Conservation (phyloP, 1,140 invertebrate species). For the Micrasema longulum region DNA sequence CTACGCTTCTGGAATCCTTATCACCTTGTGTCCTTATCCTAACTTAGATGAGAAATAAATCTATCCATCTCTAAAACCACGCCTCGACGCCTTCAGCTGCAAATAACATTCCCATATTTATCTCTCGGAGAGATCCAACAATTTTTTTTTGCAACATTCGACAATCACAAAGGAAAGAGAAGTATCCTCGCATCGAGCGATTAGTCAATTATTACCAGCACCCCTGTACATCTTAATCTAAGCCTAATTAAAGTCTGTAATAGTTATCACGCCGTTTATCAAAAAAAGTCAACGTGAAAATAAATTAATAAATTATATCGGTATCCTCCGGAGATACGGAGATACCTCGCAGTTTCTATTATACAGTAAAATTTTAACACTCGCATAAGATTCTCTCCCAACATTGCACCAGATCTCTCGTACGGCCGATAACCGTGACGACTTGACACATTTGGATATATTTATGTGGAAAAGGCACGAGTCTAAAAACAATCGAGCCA, state of each 20-base stretch:
- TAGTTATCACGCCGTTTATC: conserved; percentile 25
- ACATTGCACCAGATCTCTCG: conserved; percentile 1
- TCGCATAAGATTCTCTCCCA: conserved; percentile 17
- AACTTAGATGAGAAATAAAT: conserved; percentile 24
- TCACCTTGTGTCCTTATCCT: conserved; percentile 47
- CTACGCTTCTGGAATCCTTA: conserved; percentile 39
- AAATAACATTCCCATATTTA: conserved; percentile 33
- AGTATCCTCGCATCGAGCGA: conserved; percentile 3
- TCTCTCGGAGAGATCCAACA: conserved; percentile 31
- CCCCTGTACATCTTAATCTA: conserved; percentile 26
- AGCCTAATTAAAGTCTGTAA: conserved; percentile 26
- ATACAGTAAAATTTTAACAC: conserved; percentile 36
- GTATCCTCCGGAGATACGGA: conserved; percentile 9
- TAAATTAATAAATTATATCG: conserved; percentile 55
- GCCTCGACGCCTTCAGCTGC: conserved; percentile 8
- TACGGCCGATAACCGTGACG: neutral
- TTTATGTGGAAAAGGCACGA: conserved; percentile 45
- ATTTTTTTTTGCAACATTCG: conserved; percentile 30
- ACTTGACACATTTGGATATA: no score
- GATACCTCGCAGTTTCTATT: conserved; percentile 22
- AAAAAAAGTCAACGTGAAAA: conserved; percentile 45
- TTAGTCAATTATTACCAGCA: conserved; percentile 23
- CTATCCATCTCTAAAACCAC: conserved; percentile 33
- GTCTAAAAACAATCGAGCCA: conserved; percentile 51
- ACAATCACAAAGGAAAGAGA: conserved; percentile 2